A percentile compares a stretch with the other conserved stretches of the same genome.
Conservation (phyloP, 2,797 vertebrate genomes). For the Sparus aurata region DNA sequence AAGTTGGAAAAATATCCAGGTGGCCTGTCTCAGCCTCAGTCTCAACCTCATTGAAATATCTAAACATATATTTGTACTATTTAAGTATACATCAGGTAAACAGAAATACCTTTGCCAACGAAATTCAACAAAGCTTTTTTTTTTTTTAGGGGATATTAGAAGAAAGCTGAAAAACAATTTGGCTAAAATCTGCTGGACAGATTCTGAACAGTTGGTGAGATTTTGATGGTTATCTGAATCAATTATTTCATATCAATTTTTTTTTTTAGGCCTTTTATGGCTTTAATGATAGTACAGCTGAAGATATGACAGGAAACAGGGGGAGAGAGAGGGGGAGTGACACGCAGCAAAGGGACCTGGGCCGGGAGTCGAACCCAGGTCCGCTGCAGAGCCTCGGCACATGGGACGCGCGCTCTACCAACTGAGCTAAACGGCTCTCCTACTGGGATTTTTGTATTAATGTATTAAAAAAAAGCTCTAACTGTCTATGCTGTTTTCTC, state of each 20-base stretch:
- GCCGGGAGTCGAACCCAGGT: no score
- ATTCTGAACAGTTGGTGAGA: not conserved
- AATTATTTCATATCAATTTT: no score
- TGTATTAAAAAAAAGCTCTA: not conserved
- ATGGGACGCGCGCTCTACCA: no score
- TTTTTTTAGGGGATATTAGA: not conserved
- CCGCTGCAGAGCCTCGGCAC: no score
- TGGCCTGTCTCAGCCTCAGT: not conserved
- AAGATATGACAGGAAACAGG: no score
- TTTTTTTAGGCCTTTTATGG: no score
- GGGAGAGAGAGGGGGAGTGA: no score
- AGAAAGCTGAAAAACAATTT: not conserved
- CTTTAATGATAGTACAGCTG: no score
- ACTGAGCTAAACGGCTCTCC: no score
- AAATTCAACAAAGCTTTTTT: not conserved
- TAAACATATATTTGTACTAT: not conserved
- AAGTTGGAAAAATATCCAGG: conserved; percentile 32
- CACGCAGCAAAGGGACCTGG: no score
- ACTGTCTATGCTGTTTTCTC: not conserved
- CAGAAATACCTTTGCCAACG: not conserved
- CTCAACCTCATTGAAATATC: conserved; percentile 2
- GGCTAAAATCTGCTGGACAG: not conserved
- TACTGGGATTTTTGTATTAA: no score
- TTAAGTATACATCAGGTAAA: not conserved
- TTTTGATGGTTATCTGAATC: not conserved